Evolutionary conservation across 2,113 vertebrate species (phyloP).

Genomic region (Alethe diademata): DNA sequence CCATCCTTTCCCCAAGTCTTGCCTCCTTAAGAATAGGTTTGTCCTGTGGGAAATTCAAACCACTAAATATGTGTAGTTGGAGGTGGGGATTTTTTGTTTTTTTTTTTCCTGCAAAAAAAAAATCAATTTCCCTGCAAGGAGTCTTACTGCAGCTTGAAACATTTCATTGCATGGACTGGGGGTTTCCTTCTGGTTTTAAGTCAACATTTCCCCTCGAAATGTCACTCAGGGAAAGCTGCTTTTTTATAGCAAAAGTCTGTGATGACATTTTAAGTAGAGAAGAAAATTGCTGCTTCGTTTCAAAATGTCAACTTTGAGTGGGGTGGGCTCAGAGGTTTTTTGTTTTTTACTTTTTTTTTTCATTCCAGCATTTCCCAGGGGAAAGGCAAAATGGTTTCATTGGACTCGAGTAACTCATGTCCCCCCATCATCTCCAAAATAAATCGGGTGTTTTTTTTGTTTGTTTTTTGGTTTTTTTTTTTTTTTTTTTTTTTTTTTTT

Average conservation of each 20-base stretch:
- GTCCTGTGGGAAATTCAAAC: neutral
- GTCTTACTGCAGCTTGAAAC: neutral
- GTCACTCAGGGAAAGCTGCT: neutral
- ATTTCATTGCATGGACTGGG: neutral
- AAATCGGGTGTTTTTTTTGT: neutral
- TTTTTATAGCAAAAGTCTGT: conserved; percentile 22
- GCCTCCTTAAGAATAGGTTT: neutral
- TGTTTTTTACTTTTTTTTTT: neutral
- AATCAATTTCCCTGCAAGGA: neutral
- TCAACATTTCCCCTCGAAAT: conserved; percentile 50
- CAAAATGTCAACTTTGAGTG: conserved; percentile 38
- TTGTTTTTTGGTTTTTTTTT: too few relatives aligned
- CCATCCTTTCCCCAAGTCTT: neutral
- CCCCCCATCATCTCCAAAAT: neutral
- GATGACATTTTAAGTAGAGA: conserved; percentile 55
- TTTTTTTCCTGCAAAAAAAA: neutral
- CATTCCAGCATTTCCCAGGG: neutral
- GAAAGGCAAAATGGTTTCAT: neutral
- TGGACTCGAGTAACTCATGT: neutral
- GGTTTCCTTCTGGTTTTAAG: conserved; percentile 44
- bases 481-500: neutral
- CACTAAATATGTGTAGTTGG: neutral
- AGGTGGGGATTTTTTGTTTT: neutral
- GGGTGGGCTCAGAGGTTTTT: neutral
- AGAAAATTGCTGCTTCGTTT: conserved; percentile 50